These are phyloP conservation scores for Procavia capensis DNA, from an alignment of 2,113 vertebrate species.

Conservation along the genomic window DNA sequence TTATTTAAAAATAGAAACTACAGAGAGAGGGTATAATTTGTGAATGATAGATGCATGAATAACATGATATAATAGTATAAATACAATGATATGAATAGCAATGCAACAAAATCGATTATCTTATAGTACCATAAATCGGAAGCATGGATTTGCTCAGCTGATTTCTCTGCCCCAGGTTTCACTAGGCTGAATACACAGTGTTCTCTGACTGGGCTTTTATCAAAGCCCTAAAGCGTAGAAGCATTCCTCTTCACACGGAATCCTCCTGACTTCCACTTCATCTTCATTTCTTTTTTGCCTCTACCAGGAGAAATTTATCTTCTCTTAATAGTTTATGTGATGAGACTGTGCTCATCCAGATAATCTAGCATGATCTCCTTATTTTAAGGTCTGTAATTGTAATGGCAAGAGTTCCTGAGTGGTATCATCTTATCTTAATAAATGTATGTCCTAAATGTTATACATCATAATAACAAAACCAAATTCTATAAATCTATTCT, in stretches of 20 bases:
- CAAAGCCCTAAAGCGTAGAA: neutral
- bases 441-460: too few species aligned
- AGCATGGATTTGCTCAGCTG: neutral
- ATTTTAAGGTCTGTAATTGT: neutral
- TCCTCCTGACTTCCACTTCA: neutral
- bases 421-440: too few species aligned
- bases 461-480: too few species aligned
- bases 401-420: neutral
- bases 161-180: neutral
- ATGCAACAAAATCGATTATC: neutral
- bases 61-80: neutral
- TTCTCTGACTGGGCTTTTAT: neutral
- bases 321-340: neutral
- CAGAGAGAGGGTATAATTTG: neutral
- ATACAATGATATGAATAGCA: neutral
- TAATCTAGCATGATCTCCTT: neutral
- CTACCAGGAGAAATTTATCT: neutral
- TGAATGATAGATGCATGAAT: neutral
- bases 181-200: neutral
- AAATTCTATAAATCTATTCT: too few species aligned
- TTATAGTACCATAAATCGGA: neutral
- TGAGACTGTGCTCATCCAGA: neutral
- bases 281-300: neutral
- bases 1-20: constrained; percentile 8
- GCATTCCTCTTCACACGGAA: neutral